Percentiles rank a stretch among this genome's conserved stretches.
These are phyloP conservation scores for Hiodon tergisus DNA, from an alignment of 2,113 vertebrate species.

Conservation along the genomic window DNA sequence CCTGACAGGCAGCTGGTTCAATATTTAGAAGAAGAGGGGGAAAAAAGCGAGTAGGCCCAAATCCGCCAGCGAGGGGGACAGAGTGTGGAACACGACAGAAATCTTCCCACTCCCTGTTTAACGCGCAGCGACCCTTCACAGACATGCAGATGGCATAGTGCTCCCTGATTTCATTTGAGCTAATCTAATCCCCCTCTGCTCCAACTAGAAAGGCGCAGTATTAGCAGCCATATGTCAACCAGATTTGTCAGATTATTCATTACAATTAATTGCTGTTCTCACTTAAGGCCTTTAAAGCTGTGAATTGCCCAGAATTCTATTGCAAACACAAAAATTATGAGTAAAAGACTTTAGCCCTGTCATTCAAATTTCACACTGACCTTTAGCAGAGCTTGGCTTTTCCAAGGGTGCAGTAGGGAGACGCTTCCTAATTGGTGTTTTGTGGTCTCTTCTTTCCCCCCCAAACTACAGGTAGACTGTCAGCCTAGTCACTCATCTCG, in stretches of 20 bases:
- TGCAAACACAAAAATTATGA: constrained; percentile 99
- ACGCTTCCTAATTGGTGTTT: constrained; percentile 98
- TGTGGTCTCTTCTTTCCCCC: constrained; percentile 55
- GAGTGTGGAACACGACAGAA: constrained; percentile 71
- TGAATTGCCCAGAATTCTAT: constrained; percentile 99
- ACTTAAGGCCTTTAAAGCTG: constrained; percentile 99
- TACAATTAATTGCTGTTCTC: constrained; percentile 99
- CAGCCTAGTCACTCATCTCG: constrained; percentile 65
- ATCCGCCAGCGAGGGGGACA: constrained; percentile 65
- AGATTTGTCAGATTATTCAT: constrained; percentile 99
- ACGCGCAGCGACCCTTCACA: constrained; percentile 73
- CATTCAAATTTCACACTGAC: constrained; percentile 99
- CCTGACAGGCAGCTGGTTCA: constrained; percentile 92
- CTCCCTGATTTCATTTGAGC: constrained; percentile 99
- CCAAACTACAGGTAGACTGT: constrained; percentile 84
- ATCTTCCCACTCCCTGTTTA: constrained; percentile 84
- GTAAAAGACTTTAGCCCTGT: constrained; percentile 99
- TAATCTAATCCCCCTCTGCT: constrained; percentile 99
- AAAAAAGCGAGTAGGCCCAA: constrained; percentile 67
- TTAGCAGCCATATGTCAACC: constrained; percentile 99
- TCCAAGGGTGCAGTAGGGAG: constrained; percentile 91
- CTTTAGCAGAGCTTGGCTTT: constrained; percentile 98
- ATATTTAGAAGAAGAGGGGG: constrained; percentile 63
- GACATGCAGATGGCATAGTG: constrained; percentile 97
- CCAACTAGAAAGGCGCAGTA: constrained; percentile 99